These are phyloP conservation scores for Xenotilapia longispinis DNA, from an alignment of 2,113 vertebrate genomes.

Conservation along the genomic window DNA sequence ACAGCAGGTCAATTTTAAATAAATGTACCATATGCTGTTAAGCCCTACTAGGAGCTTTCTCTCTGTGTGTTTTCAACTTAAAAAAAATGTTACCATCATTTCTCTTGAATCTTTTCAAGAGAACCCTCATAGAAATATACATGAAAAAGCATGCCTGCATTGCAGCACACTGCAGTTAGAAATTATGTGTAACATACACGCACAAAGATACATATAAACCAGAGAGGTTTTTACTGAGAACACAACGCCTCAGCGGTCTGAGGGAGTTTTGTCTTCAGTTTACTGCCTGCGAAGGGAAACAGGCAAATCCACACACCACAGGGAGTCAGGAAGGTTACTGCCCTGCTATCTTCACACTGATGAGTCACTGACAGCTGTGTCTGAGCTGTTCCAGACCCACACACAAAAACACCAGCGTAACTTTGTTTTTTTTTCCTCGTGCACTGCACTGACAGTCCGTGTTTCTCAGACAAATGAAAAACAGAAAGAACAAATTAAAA, in stretches of 20 bases:
- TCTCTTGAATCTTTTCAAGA: not conserved
- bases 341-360: slow-evolving; percentile 4
- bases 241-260: not conserved
- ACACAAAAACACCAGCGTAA: not conserved
- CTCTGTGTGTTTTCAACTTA: not conserved
- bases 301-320: not conserved
- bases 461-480: not conserved
- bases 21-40: not conserved
- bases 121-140: not conserved
- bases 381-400: slow-evolving; percentile 8
- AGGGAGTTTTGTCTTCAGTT: not conserved
- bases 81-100: not conserved
- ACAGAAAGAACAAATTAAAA: not conserved
- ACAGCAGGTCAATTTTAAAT: not conserved
- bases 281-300: not conserved
- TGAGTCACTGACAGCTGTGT: slow-evolving; percentile 43
- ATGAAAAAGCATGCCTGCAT: not conserved
- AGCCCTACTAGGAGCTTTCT: not conserved
- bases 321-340: slow-evolving; percentile 12
- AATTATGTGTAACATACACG: not conserved
- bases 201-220: not conserved
- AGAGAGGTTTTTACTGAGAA: not conserved
- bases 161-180: not conserved
- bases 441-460: not conserved
- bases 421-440: not conserved